Percentiles rank a stretch among this genome's conserved stretches.
Conservation (phyloP, 2,888 invertebrate species). For the Chrysina gloriosa region DNA sequence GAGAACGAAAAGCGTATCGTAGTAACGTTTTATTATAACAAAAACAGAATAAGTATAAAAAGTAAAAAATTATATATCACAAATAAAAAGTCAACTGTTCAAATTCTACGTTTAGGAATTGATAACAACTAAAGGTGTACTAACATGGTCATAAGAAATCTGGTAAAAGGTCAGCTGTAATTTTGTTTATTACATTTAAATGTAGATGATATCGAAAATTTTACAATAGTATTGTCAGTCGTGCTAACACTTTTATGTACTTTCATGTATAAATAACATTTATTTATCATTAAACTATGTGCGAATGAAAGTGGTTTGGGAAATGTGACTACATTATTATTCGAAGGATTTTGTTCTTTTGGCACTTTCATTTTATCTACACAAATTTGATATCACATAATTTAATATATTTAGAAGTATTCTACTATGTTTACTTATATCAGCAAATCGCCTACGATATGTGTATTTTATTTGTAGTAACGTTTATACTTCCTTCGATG, state of each 20-base stretch:
- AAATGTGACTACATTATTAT: no score
- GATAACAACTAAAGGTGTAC: background rate
- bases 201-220: no score
- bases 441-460: background rate
- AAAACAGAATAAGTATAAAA: conserved; percentile 20
- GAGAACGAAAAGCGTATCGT: background rate
- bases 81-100: conserved; percentile 14
- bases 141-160: background rate
- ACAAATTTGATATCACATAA: background rate
- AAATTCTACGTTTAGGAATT: background rate
- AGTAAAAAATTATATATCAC: conserved; percentile 29
- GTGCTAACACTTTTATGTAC: no score
- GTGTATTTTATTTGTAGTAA: background rate
- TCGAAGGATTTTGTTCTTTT: background rate
- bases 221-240: no score
- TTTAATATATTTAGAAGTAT: background rate
- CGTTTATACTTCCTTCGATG: background rate
- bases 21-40: conserved; percentile 32
- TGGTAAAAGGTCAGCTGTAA: background rate
- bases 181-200: background rate
- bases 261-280: no score
- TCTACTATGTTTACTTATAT: conserved; percentile 9
- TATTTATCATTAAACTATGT: no score
- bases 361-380: background rate
- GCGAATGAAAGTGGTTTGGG: no score